phyloP scores from a whole-genome alignment of 1,140 invertebrate species.

The Pachypsylla venusta region DNA sequence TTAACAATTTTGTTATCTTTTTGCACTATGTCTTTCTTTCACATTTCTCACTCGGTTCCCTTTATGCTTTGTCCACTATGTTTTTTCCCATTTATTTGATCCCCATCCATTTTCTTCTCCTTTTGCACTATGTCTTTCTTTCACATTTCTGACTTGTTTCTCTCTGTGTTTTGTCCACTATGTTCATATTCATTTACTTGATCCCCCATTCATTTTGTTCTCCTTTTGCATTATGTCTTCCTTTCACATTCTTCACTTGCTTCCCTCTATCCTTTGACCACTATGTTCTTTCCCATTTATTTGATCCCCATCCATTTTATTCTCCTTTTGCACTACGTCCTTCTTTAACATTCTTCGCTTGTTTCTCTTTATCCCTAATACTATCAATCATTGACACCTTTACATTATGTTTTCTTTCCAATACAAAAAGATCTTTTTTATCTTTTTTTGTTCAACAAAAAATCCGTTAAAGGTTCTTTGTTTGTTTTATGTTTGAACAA shows the following conservation, averaged over 20 bases:
- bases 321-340: neutral
- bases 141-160: neutral
- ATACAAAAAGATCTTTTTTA: too few species aligned
- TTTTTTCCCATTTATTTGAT: neutral
- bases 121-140: constrained; percentile 1
- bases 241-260: neutral
- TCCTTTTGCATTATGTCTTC: neutral
- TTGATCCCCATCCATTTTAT: neutral
- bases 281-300: neutral
- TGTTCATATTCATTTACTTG: neutral
- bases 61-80: neutral
- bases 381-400: too few species aligned
- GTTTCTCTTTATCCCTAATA: too few species aligned
- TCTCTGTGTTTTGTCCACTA: constrained; percentile 2
- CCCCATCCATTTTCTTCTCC: neutral
- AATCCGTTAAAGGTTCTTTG: too few species aligned
- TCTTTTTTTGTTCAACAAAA: too few species aligned
- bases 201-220: neutral
- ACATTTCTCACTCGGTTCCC: too few species aligned
- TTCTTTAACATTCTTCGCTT: too few species aligned
- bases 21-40: too few species aligned
- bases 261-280: neutral
- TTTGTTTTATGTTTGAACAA: too few species aligned
- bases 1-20: too few species aligned
- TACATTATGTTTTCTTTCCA: too few species aligned